Evolutionary conservation across 2,113 vertebrate genomes (phyloP), one percentile per base, ranked within the genome.

Genomic region (Aphyosemion australe): DNA sequence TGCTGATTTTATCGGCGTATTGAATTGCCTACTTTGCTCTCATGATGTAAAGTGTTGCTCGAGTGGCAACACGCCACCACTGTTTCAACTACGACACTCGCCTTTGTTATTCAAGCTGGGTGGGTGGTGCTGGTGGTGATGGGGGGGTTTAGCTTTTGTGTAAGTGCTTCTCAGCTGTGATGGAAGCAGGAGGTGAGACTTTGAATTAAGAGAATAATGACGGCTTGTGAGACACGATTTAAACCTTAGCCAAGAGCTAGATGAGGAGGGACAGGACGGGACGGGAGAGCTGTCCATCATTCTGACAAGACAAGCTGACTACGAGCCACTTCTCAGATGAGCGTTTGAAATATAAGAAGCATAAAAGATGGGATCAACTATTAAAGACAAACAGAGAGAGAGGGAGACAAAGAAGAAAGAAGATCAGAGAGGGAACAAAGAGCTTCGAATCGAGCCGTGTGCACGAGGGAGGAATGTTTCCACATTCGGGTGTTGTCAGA

Each of bases 271-370:
- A 64, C 34, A 57, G 59, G 59, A 21, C 34, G 60, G 59, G 59
- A 20, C 11, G 59, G 65, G 8, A 19, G 65, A 15, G 67, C 45
- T 74, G 78, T 87, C 80, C 73, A 55, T 88, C 80, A 85, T 58
- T 75, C 84, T 86, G 81, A 79, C 84, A 69, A 70, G 73, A 80
- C 78, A 82, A 49, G 78, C 81, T 79, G 74, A 78, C 83, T 83
- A 85, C 85, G 75, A 86, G 80, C 59, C 80, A 68, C 76, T 79
- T 85, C 57, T 48, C 67, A 86, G 82, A 86, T 59, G 72, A 69
- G 67, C 50, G 74, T 92, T 92, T 92, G 91, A 93, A 93, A 92
- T 85, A 39, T 61, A 85, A 92, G 83, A 87, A 76, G 70, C 84
- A 67, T 76, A 81, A 90, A 78, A 89, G 26, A 90, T 76, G 79